Evolutionary conservation across 2,113 vertebrate species (phyloP).

Genomic region (Anguilla japonica): DNA sequence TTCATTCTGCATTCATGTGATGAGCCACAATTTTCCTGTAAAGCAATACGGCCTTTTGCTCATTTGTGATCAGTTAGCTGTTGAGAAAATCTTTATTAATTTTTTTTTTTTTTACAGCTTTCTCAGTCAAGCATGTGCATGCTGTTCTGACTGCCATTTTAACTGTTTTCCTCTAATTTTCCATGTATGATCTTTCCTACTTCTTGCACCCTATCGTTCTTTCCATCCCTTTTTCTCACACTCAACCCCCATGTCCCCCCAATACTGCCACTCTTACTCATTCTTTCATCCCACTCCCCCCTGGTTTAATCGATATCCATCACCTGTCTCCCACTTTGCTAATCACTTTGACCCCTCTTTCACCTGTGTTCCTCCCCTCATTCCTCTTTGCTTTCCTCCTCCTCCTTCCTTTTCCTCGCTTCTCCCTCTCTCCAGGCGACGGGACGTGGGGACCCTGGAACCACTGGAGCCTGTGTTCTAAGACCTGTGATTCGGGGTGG

Average conservation of each 20-base stretch:
- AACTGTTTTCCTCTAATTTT: not conserved
- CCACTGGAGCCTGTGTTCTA: conserved; percentile 94
- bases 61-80: not conserved
- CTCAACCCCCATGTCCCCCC: not conserved
- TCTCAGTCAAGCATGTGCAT: not conserved
- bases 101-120: not conserved
- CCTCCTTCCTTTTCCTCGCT: not conserved
- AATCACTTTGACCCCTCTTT: not conserved
- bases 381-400: not conserved
- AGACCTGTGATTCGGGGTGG: conserved; percentile 94
- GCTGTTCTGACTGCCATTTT: not conserved
- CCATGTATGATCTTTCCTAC: not conserved
- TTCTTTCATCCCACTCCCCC: not conserved
- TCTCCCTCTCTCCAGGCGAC: conserved; percentile 61
- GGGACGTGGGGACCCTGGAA: conserved; percentile 97
- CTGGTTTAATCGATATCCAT: conserved; percentile 4
- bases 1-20: not conserved
- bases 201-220: not conserved
- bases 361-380: not conserved
- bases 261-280: not conserved
- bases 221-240: not conserved
- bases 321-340: not conserved
- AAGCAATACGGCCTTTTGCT: not conserved
- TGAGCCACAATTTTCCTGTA: not conserved
- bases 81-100: not conserved